Conservation (phyloP, 2,113 vertebrate species). For the Serinus canaria region DNA sequence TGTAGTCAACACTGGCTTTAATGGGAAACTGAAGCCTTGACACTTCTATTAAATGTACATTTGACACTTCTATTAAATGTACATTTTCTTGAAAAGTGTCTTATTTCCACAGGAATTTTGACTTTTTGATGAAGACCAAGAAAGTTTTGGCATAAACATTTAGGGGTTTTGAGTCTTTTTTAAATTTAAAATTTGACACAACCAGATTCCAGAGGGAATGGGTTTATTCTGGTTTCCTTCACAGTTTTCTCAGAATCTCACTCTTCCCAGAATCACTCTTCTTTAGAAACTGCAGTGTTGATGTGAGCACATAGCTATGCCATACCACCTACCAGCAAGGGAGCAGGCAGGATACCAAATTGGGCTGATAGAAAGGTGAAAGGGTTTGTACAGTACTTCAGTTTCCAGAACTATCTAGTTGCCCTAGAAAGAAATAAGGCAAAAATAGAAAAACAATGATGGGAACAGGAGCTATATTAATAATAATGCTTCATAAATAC, state of each 20-base stretch:
- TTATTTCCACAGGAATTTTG: slow-evolving; percentile 48
- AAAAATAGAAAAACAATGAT: slow-evolving; percentile 19
- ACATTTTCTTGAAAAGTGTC: slow-evolving; percentile 30
- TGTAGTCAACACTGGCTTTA: not conserved
- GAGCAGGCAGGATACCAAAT: not conserved
- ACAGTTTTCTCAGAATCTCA: not conserved
- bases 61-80: not conserved
- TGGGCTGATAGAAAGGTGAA: not conserved
- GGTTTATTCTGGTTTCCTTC: slow-evolving; percentile 14
- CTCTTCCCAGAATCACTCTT: slow-evolving; percentile 7
- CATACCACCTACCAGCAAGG: not conserved
- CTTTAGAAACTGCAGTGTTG: not conserved
- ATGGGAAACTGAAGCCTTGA: not conserved
- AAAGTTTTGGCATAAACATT: slow-evolving; percentile 7
- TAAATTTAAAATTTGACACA: not conserved
- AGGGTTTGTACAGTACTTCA: not conserved
- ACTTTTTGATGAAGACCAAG: slow-evolving; percentile 21
- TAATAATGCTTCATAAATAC: slow-evolving; percentile 38
- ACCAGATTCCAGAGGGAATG: slow-evolving; percentile 9
- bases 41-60: not conserved
- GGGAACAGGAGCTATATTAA: slow-evolving; percentile 16
- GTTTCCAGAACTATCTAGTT: not conserved
- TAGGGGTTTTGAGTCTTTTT: not conserved
- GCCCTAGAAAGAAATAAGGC: not conserved
- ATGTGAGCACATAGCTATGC: not conserved